Conservation (phyloP, 2,888 invertebrate species). For the Atherix ibis region DNA sequence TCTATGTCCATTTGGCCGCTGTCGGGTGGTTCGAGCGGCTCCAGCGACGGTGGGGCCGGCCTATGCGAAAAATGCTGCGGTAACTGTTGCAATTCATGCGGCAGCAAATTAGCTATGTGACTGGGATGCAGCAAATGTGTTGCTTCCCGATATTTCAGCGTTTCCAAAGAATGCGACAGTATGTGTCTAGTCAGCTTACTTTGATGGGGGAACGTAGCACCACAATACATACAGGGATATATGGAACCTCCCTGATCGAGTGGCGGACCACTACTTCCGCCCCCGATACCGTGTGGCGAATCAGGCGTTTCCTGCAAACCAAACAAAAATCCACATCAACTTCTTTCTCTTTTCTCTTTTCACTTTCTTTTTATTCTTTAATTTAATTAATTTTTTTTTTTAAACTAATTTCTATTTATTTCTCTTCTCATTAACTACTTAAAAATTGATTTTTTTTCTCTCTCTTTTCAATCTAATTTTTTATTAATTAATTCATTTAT, state of each 20-base stretch:
- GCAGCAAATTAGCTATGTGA: constrained; percentile 37
- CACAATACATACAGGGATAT: constrained; percentile 81
- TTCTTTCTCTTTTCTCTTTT: constrained; percentile 36
- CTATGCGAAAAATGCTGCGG: constrained; percentile 32
- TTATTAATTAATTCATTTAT: too few species aligned
- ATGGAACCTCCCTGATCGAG: constrained; percentile 29
- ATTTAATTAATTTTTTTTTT: constrained; percentile 10
- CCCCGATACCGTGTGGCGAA: constrained; percentile 49
- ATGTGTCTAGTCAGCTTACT: constrained; percentile 82
- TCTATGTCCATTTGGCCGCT: constrained; percentile 15
- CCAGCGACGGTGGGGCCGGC: constrained; percentile 18
- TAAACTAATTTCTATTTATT: constrained; percentile 12
- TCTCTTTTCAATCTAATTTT: too few species aligned
- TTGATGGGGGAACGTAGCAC: constrained; percentile 75
- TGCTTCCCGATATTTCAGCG: constrained; percentile 68
- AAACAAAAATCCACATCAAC: constrained; percentile 79
- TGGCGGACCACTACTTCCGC: constrained; percentile 16
- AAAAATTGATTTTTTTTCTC: too few species aligned
- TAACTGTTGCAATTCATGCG: constrained; percentile 25
- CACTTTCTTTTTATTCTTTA: constrained; percentile 3
- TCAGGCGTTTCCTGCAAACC: constrained; percentile 75
- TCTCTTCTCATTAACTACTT: too few species aligned
- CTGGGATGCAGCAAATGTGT: constrained; percentile 47
- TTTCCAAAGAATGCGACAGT: constrained; percentile 75
- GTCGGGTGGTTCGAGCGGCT: constrained; percentile 30